Evolutionary conservation across 2,797 vertebrate genomes (phyloP).

Genomic region (Bradypodion ventrale): DNA sequence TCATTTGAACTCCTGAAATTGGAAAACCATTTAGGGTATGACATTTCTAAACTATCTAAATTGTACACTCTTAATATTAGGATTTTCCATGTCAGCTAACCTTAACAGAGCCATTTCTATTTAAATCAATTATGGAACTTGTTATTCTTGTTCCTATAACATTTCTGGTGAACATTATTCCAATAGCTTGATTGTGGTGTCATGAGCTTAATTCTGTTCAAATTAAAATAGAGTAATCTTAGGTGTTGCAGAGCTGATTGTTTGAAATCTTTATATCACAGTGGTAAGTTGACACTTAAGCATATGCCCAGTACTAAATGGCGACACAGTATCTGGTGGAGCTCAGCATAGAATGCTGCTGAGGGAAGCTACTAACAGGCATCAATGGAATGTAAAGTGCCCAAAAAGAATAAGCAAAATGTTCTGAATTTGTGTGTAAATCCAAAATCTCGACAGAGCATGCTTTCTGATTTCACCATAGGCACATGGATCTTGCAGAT

Average conservation of each 20-base stretch:
- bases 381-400: not conserved
- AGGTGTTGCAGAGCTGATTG: not conserved
- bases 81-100: not conserved
- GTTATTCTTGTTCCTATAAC: not conserved
- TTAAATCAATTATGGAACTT: not conserved
- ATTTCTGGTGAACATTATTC: constrained; percentile 6
- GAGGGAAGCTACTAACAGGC: not conserved
- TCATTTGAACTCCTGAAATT: not conserved
- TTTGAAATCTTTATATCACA: constrained; percentile 5
- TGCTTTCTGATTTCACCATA: not conserved
- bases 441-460: not conserved
- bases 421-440: constrained; percentile 17
- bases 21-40: not conserved
- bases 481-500: not conserved
- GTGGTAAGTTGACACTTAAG: not conserved
- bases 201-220: constrained; percentile 12
- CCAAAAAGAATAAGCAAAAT: not conserved
- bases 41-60: not conserved
- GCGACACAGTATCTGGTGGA: constrained; percentile 1
- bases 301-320: not conserved
- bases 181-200: not conserved
- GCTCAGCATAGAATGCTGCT: not conserved
- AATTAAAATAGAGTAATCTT: constrained; percentile 4
- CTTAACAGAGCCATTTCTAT: not conserved
- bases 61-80: not conserved